Conservation (phyloP, 1,140 invertebrate genomes). For the Colletes gigas region DNA sequence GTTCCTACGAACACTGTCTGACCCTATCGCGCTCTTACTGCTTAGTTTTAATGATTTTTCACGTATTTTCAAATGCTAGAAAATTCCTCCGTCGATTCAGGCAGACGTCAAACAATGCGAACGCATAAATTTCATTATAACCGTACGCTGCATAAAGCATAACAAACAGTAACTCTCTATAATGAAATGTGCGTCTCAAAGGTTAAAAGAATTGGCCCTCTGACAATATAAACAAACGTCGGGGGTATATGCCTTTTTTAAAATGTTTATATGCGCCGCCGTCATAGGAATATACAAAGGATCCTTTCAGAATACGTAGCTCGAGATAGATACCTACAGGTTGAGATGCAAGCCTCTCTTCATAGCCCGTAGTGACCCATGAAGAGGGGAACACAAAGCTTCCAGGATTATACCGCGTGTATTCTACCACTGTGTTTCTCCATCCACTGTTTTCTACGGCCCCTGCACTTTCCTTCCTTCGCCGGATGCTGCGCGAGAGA, state of each 20-base stretch:
- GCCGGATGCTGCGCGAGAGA: conserved; percentile 6
- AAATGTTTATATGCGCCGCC: conserved; percentile 4
- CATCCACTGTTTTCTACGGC: conserved; percentile 14
- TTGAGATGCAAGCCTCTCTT: conserved; percentile 10
- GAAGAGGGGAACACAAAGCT: conserved; percentile 23
- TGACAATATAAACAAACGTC: conserved; percentile 10
- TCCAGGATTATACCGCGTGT: conserved; percentile 32
- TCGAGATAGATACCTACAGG: conserved; percentile 1
- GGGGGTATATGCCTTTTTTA: neutral
- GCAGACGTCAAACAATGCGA: neutral
- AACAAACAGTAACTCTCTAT: neutral
- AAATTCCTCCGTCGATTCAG: neutral
- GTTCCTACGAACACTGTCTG: neutral
- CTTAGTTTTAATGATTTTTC: neutral
- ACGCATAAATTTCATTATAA: neutral
- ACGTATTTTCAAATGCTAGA: neutral
- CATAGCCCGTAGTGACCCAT: conserved; percentile 19
- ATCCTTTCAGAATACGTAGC: neutral
- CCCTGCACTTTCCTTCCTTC: neutral
- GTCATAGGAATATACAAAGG: conserved; percentile 22
- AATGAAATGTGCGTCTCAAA: neutral
- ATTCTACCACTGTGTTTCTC: conserved; percentile 4
- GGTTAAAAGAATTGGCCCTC: neutral
- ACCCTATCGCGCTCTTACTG: neutral
- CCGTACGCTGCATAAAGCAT: neutral